These are phyloP conservation scores for Pocillopora meandrina DNA, from an alignment of 92 coral and sea anemone species.

Conservation along the genomic window DNA sequence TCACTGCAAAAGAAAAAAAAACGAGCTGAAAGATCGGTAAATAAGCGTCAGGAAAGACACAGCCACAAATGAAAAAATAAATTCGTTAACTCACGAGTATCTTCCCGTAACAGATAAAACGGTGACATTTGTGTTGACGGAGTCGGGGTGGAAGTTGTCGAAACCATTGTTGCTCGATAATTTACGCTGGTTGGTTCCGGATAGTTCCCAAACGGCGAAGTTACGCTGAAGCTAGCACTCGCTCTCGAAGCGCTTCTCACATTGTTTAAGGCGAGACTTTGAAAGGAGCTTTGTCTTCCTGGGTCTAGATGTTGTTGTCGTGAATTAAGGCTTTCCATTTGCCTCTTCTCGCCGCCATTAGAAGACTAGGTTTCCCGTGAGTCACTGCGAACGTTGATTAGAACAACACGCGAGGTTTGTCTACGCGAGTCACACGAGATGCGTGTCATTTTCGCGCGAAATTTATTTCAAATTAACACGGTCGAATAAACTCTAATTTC, in stretches of 20 bases:
- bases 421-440: not conserved
- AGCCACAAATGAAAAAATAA: not conserved
- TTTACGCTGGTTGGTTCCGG: conserved; percentile 36
- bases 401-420: conserved; percentile 46
- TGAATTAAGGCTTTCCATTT: conserved; percentile 58
- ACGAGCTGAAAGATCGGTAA: not conserved
- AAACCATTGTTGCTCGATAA: conserved; percentile 70
- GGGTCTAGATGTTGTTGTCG: conserved; percentile 46
- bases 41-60: not conserved
- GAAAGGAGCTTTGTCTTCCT: conserved; percentile 28
- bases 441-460: conserved; percentile 53
- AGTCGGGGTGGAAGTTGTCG: conserved; percentile 85
- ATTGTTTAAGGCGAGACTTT: conserved; percentile 38
- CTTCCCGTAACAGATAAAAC: conserved; percentile 81
- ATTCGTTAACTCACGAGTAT: conserved; percentile 59
- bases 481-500: not conserved
- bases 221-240: conserved; percentile 29
- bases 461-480: conserved; percentile 1
- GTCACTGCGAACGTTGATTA: conserved; percentile 47
- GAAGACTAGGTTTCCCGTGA: conserved; percentile 66
- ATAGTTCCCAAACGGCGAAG: conserved; percentile 42
- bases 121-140: conserved; percentile 71
- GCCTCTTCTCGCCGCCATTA: conserved; percentile 76
- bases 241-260: conserved; percentile 35
- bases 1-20: conserved; percentile 47